A percentile compares a stretch with the other conserved stretches of the same genome.
Evolutionary conservation across 2,888 invertebrate genomes (phyloP).

Genomic region (Amblyjoppa fuscipennis): DNA sequence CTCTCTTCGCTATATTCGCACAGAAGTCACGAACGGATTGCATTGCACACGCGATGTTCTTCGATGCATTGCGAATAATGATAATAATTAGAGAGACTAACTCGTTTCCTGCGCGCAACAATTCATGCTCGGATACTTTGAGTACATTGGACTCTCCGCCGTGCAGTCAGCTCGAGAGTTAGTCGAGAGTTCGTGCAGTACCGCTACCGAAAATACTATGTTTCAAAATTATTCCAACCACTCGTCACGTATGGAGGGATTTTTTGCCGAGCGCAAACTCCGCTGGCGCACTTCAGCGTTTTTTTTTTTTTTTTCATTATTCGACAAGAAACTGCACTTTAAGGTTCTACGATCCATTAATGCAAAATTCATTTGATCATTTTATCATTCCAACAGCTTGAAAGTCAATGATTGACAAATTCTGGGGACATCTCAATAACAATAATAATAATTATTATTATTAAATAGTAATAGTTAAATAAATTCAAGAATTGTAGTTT

Average conservation of each 20-base stretch:
- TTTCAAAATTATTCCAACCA: background rate
- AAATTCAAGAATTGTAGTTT: too few species aligned
- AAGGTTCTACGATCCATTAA: too few species aligned
- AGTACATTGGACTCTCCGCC: background rate
- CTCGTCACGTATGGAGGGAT: background rate
- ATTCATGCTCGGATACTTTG: constrained; percentile 26
- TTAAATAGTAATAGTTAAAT: too few species aligned
- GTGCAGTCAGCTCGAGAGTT: background rate
- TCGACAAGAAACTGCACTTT: too few species aligned
- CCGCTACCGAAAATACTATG: background rate
- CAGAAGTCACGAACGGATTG: constrained; percentile 48
- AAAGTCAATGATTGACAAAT: background rate
- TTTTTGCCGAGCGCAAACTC: background rate
- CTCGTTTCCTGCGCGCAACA: constrained; percentile 53
- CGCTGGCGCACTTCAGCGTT: background rate
- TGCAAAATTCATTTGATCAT: background rate
- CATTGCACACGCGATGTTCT: constrained; percentile 60
- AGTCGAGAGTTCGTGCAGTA: background rate
- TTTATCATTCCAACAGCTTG: background rate
- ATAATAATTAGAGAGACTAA: constrained; percentile 59
- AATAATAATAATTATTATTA: background rate
- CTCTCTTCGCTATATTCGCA: constrained; percentile 42
- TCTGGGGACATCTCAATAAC: background rate
- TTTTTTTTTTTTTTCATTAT: background rate
- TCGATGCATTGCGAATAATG: constrained; percentile 57